Conservation (phyloP, 1,140 invertebrate species). For the Aphelenchoides besseyi region DNA sequence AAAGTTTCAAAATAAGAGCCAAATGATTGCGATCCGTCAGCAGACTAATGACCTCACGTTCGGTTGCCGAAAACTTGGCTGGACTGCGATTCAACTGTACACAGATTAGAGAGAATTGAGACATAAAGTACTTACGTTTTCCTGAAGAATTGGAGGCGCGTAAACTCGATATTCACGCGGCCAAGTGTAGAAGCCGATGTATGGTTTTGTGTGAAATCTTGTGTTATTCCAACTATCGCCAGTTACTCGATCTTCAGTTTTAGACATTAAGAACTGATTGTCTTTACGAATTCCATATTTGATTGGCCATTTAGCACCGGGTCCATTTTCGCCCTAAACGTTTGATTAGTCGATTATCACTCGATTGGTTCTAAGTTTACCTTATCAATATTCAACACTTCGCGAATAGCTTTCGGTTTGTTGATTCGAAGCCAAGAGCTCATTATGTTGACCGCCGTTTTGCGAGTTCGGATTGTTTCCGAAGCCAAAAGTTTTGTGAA, state of each 20-base stretch:
- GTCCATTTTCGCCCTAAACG: constrained; percentile 29
- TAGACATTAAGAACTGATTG: constrained; percentile 74
- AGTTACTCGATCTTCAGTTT: constrained; percentile 67
- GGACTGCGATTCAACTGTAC: constrained; percentile 61
- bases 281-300: constrained; percentile 68
- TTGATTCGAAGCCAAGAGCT: constrained; percentile 74
- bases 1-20: constrained; percentile 71
- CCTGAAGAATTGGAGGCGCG: constrained; percentile 70
- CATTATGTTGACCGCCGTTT: constrained; percentile 69
- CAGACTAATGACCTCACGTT: constrained; percentile 71
- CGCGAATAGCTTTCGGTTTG: constrained; percentile 72
- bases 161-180: constrained; percentile 71
- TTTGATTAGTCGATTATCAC: too few relatives aligned
- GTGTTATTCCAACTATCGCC: constrained; percentile 74
- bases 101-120: neutral
- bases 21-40: constrained; percentile 73
- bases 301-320: constrained; percentile 46
- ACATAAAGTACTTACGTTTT: constrained; percentile 61
- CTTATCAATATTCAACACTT: constrained; percentile 66
- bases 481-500: constrained; percentile 72
- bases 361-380: too few relatives aligned
- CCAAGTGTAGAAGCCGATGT: constrained; percentile 78
- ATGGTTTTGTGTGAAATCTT: constrained; percentile 71
- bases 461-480: constrained; percentile 73
- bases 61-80: constrained; percentile 64